Percentiles rank a stretch among this genome's conserved stretches.
phyloP scores from a whole-genome alignment of 2,113 vertebrate genomes.

The Mus musculus region DNA sequence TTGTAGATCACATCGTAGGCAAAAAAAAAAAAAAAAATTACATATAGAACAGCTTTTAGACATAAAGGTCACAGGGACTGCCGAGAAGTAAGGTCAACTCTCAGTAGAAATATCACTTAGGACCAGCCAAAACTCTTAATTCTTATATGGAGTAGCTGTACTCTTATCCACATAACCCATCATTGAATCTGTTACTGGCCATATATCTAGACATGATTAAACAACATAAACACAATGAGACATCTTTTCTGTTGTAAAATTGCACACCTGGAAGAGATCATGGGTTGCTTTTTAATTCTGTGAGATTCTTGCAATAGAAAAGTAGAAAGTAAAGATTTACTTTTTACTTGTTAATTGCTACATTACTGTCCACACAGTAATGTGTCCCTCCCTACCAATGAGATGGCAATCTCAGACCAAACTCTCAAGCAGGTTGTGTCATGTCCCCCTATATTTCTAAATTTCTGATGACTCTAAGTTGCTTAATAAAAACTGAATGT shows the following conservation, averaged over 20 bases:
- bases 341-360: not conserved
- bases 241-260: slow-evolving; percentile 23
- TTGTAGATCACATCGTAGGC: not conserved
- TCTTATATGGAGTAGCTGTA: not conserved
- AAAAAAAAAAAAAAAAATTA: not conserved
- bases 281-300: not conserved
- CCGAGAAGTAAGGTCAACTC: slow-evolving; percentile 15
- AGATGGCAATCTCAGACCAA: not conserved
- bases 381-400: not conserved
- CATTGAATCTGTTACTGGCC: not conserved
- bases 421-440: not conserved
- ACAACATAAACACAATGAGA: slow-evolving; percentile 39
- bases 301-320: not conserved
- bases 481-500: not conserved
- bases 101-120: slow-evolving; percentile 26
- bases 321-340: slow-evolving; percentile 16
- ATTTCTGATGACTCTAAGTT: not conserved
- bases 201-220: slow-evolving; percentile 40
- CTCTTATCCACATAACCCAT: slow-evolving; percentile 32
- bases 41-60: not conserved
- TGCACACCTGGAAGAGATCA: slow-evolving; percentile 27
- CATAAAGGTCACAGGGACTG: not conserved
- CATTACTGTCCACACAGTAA: not conserved
- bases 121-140: slow-evolving; percentile 33
- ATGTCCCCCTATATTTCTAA: not conserved